phyloP scores from a whole-genome alignment of 2,888 invertebrate genomes.

The Nebria salina region DNA sequence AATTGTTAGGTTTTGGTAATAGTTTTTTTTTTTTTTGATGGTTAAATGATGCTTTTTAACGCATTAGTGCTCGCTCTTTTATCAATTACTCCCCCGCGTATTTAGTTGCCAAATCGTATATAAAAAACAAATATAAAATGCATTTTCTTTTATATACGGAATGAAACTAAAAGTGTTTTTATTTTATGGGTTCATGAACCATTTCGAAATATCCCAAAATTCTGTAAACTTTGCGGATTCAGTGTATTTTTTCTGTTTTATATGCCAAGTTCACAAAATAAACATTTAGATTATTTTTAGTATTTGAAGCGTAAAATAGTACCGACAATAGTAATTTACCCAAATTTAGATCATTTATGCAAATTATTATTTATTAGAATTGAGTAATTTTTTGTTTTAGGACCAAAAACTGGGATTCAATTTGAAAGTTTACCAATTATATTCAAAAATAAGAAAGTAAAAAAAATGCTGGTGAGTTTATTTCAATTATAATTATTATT shows the following conservation, averaged over 20 bases:
- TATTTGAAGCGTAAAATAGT: no score
- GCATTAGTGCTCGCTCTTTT: no score
- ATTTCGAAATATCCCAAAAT: not conserved
- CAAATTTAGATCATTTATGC: not conserved
- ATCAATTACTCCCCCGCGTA: no score
- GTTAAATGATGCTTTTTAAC: no score
- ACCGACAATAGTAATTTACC: not conserved
- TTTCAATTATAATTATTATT: not conserved
- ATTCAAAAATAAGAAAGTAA: not conserved
- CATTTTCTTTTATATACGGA: not conserved
- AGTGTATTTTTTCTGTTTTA: not conserved
- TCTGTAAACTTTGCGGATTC: not conserved
- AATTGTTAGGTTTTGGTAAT: no score
- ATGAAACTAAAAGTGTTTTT: not conserved
- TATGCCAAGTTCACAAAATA: not conserved
- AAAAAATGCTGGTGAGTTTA: not conserved
- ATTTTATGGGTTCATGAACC: not conserved
- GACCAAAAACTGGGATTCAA: not conserved
- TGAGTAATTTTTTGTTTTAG: not conserved
- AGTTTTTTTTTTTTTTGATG: no score
- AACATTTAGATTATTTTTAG: not conserved
- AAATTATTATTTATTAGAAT: not conserved
- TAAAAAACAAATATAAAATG: no score
- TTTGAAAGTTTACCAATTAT: not conserved
- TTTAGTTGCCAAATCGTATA: no score